Evolutionary conservation across 1,140 invertebrate genomes (phyloP).

Genomic region (Diplogasteroides magnus): DNA sequence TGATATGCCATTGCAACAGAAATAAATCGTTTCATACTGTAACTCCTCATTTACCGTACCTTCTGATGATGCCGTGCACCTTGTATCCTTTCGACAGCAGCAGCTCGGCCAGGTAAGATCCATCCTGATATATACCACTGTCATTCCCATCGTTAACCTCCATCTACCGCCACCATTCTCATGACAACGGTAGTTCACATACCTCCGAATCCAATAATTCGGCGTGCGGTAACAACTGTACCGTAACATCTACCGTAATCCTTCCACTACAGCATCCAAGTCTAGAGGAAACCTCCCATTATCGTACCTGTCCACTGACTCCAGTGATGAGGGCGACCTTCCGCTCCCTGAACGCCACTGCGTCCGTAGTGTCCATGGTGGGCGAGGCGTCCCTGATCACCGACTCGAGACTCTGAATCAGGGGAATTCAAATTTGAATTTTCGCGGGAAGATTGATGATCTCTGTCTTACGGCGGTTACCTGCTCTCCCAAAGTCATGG

Average conservation of each 20-base stretch:
- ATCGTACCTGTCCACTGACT: constrained; percentile 79
- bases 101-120: constrained; percentile 95
- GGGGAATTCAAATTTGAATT: background rate
- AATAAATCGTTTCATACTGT: too few relatives aligned
- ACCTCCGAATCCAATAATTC: too few relatives aligned
- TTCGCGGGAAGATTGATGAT: background rate
- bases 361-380: constrained; percentile 13
- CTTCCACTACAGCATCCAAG: too few relatives aligned
- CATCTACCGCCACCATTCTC: too few relatives aligned
- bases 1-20: too few relatives aligned
- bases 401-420: constrained; percentile 27
- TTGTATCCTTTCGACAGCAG: constrained; percentile 86
- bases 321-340: constrained; percentile 79
- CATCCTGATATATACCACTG: constrained; percentile 71
- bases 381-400: constrained; percentile 12
- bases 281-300: too few relatives aligned
- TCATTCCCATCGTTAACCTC: background rate
- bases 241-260: constrained; percentile 33
- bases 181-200: background rate
- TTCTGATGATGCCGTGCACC: constrained; percentile 78
- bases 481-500: background rate
- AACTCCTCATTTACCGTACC: too few relatives aligned
- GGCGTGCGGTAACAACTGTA: too few relatives aligned
- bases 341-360: constrained; percentile 31
- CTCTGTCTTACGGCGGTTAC: background rate